These are phyloP conservation scores for Drosophila neonasuta DNA, from an alignment of 2,888 invertebrate species.

Conservation along the genomic window DNA sequence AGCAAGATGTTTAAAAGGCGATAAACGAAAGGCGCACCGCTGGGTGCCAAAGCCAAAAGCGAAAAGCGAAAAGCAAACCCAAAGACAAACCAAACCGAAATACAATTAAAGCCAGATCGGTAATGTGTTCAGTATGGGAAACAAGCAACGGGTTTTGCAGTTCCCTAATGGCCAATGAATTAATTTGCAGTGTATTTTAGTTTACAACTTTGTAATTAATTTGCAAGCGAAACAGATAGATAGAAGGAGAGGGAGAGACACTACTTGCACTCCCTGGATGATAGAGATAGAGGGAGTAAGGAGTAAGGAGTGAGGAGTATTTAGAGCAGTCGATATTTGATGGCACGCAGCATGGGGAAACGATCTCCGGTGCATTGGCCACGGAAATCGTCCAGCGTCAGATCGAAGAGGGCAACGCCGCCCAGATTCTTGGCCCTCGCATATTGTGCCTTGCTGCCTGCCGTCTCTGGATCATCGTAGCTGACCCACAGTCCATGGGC, in stretches of 20 bases:
- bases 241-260: background rate
- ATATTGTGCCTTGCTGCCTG: conserved; percentile 89
- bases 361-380: conserved; percentile 91
- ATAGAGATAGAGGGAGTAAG: conserved; percentile 34
- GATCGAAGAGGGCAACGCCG: conserved; percentile 89
- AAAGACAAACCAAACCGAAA: conserved; percentile 42
- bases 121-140: conserved; percentile 24
- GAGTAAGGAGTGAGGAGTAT: conserved; percentile 19
- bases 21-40: conserved; percentile 53
- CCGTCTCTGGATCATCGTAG: conserved; percentile 92
- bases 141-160: conserved; percentile 4
- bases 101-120: conserved; percentile 67
- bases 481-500: conserved; percentile 91
- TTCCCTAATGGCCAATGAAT: conserved; percentile 56
- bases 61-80: background rate
- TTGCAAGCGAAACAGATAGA: conserved; percentile 55
- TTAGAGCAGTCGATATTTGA: conserved; percentile 85
- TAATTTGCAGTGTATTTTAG: conserved; percentile 72
- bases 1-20: conserved; percentile 68
- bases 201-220: conserved; percentile 79
- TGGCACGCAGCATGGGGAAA: conserved; percentile 90
- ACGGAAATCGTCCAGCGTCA: conserved; percentile 91
- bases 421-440: conserved; percentile 89
- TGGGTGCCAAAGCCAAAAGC: conserved; percentile 72
- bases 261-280: conserved; percentile 16